Conservation (phyloP, 2,113 vertebrate species). For the Ahaetulla prasina region DNA sequence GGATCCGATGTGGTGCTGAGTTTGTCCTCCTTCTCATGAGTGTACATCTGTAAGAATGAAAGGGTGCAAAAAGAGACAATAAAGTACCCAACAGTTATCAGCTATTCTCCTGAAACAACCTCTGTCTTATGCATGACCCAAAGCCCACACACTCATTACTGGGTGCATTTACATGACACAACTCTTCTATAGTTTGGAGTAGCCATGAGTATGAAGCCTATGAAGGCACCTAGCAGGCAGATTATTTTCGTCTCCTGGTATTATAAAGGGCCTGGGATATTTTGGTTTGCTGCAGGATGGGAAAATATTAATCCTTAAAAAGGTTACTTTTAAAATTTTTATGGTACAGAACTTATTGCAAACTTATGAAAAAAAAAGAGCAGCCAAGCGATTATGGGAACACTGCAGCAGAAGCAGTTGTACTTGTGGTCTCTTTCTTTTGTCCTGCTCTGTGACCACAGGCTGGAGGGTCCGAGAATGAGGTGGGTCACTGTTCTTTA, state of each 20-base stretch:
- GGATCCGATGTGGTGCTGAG: slow-evolving; percentile 47
- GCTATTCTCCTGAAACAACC: too few species aligned
- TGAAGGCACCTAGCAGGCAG: background rate
- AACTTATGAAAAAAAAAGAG: background rate
- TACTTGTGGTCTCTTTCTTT: background rate
- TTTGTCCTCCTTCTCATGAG: slow-evolving; percentile 56
- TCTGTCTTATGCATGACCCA: background rate
- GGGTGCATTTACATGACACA: background rate
- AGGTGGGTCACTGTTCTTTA: background rate
- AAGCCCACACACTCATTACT: background rate
- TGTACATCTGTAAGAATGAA: background rate
- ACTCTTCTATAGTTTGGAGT: background rate
- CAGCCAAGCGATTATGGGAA: background rate
- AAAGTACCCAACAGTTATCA: background rate
- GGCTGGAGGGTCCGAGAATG: background rate
- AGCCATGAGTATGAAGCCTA: background rate
- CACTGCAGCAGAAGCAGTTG: background rate
- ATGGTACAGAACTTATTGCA: background rate
- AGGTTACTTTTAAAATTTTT: background rate
- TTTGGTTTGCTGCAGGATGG: background rate
- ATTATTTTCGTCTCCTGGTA: background rate
- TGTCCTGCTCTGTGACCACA: background rate
- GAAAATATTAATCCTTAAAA: background rate
- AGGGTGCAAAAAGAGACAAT: background rate
- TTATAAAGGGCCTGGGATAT: background rate